Evolutionary conservation across 2,888 invertebrate species (phyloP), one percentile per base, ranked within the genome.

Genomic region (Scaptomyza tumidula): DNA sequence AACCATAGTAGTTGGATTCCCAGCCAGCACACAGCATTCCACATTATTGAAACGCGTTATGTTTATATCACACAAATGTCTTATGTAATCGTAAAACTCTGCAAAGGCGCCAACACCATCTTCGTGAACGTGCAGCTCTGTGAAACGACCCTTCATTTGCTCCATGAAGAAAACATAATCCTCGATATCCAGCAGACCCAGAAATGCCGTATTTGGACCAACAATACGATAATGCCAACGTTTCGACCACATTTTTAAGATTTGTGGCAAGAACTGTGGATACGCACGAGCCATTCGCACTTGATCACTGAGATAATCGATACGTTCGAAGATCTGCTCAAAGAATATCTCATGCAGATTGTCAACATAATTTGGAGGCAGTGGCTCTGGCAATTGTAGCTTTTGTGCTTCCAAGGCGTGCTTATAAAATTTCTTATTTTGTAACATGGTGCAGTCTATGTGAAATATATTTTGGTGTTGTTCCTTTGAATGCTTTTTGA

Each of bases 81-180:
- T 70, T 6, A 88, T 74, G n/a, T 87, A 85, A 6, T 81, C 68
- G 43, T 74, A 87, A 63, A 85, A 85, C 4, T 82, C 71, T 14
- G 74, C 64, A 27, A 85, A 85, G 29, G 65, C 55, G 1, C 80
- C 89, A 3, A 85, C 49, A 11, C 86, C 80, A 24, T 85, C 86
- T 41, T 75, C 87, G 29, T 85, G 60, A 10, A 85, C 75, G 41
- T 89, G 86, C 48, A 85, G 64, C 60, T 85, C 89, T 1, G 67
- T 82, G n/a, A 84, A 84, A 10, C 49, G 59, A 1, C 35, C 39
- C n/a, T 71, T 55, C 85, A 89, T 85, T 11, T 85, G 56, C 1
- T 73, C 71, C 89, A 88, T 85, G 24, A 88, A 85, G 64, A 85
- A 88, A 0, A 81, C 79, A 41, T 84, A 84, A 29, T 84, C 89